Base-by-base conservation (phyloP, 37 sponge, comb jelly and placozoan genomes). In the Chondrilla cf. caribensis region DNA sequence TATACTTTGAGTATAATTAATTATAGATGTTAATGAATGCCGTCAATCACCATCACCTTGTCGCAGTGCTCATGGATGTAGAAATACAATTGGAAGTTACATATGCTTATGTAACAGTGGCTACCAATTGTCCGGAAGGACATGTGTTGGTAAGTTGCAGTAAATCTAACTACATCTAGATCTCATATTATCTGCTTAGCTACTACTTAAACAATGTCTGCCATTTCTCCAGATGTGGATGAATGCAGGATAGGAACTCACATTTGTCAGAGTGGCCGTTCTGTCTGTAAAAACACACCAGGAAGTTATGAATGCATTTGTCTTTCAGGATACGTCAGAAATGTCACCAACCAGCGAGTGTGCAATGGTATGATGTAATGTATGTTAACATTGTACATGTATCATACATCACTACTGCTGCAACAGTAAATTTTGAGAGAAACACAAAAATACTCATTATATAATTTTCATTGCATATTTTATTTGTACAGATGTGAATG, bases 251-350 rank as follows among this genome's bases (percentile, higher is more conserved):
- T 3, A 14, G 40, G 28, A 11, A 82, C 77, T 66, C 78, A 81
- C 19, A 59, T 55, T 3, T 86, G 87, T 64, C 64, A 86, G 42
- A 79, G 79, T 37, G 67, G 22, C 47, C 51, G 51, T 47, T 6
- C 51, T 47, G 51, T 47, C 9, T 86, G 86, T 31, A 39, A 24
- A 36, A 86, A 86, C 75, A 70, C 70, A 51, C 39, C 8, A 29
- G 86, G 86, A 24, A 80, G 81, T 42, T 86, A 79, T 37, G 17
- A 70, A 29, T 86, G 86, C 33, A 25, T 0, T 33, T 86, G 86
- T 60, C 19, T 57, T 25, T 24, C 18, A 22, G 72, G 81, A 18
- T 81, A 36, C 36, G 38, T 14, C 15, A 47, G 41, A 8, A 21
- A 82, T 39, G n/a, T 14, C 11, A 14, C 51, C 14, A 39, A 62